Conservation (phyloP, 1,140 invertebrate genomes). For the Araneus ventricosus region DNA sequence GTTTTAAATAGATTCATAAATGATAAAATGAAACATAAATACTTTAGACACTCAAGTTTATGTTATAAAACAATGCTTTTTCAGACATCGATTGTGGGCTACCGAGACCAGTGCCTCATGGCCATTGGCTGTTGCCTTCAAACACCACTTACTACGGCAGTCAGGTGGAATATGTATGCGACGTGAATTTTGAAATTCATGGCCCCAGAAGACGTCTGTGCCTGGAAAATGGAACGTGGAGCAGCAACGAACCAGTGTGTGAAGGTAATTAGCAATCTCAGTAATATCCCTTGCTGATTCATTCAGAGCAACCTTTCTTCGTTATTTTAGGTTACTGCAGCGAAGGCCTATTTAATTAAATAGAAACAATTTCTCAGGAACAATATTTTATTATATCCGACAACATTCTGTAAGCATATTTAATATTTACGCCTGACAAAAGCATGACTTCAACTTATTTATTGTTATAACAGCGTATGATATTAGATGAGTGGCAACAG, state of each 20-base stretch:
- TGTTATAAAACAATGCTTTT: neutral
- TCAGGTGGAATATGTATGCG: constrained; percentile 90
- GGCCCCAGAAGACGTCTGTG: constrained; percentile 80
- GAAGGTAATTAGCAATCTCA: constrained; percentile 82
- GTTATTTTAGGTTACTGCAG: neutral
- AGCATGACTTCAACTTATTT: too few species aligned
- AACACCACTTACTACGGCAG: constrained; percentile 89
- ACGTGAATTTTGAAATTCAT: constrained; percentile 89
- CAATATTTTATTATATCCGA: too few species aligned
- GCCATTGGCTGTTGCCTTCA: constrained; percentile 76
- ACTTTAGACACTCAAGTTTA: too few species aligned
- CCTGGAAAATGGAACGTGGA: constrained; percentile 90
- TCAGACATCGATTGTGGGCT: constrained; percentile 78
- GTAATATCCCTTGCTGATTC: neutral
- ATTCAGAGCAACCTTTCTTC: neutral
- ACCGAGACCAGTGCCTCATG: constrained; percentile 76
- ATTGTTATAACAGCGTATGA: too few species aligned
- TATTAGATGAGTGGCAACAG: too few species aligned
- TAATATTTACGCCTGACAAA: too few species aligned
- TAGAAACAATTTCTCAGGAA: too few species aligned
- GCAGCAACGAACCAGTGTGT: constrained; percentile 88
- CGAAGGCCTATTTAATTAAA: too few species aligned
- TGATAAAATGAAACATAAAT: too few species aligned
- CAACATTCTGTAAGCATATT: too few species aligned
- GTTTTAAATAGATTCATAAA: too few species aligned